A percentile compares a stretch with the other conserved stretches of the same genome.
Conservation (phyloP, 2,113 vertebrate genomes). For the Nannobrachium achirus region DNA sequence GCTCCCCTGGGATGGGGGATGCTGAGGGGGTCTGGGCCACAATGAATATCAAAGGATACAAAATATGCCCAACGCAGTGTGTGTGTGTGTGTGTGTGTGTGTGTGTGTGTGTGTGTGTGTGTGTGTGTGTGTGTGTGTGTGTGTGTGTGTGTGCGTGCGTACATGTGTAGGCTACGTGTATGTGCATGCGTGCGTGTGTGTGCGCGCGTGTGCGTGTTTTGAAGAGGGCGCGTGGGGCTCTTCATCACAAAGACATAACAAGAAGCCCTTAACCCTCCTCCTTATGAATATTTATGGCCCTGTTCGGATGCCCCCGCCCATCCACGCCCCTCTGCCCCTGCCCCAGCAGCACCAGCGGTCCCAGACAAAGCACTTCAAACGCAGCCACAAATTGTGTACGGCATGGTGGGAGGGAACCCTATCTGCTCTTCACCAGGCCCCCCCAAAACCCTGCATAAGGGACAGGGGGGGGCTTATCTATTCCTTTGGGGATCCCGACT, state of each 20-base stretch:
- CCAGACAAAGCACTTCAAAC: conserved; percentile 80
- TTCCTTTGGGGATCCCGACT: conserved; percentile 58
- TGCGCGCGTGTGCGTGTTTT: background rate
- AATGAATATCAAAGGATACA: conserved; percentile 59
- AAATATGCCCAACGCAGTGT: conserved; percentile 38
- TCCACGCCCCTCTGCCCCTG: conserved; percentile 9
- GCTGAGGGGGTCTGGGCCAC: conserved; percentile 25
- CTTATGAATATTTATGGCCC: conserved; percentile 72
- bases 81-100: conserved; percentile 11
- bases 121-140: background rate
- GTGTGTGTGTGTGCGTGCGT: conserved; percentile 12
- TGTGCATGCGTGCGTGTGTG: too few relatives aligned
- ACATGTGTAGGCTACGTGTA: too few relatives aligned
- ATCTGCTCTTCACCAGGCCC: conserved; percentile 61
- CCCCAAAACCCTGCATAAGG: conserved; percentile 38
- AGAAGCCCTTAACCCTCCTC: conserved; percentile 65
- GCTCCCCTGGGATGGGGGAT: conserved; percentile 22
- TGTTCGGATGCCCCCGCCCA: conserved; percentile 28
- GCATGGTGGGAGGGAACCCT: conserved; percentile 24
- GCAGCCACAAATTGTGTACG: conserved; percentile 46
- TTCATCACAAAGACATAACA: conserved; percentile 68
- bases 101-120: conserved; percentile 7
- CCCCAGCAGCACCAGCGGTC: conserved; percentile 53
- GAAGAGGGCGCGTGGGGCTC: conserved; percentile 41
- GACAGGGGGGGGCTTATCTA: conserved; percentile 19